Percentiles rank a stretch among this genome's conserved stretches.
phyloP scores from a whole-genome alignment of 2,888 invertebrate species.

The Ecliptopera silaceata region DNA sequence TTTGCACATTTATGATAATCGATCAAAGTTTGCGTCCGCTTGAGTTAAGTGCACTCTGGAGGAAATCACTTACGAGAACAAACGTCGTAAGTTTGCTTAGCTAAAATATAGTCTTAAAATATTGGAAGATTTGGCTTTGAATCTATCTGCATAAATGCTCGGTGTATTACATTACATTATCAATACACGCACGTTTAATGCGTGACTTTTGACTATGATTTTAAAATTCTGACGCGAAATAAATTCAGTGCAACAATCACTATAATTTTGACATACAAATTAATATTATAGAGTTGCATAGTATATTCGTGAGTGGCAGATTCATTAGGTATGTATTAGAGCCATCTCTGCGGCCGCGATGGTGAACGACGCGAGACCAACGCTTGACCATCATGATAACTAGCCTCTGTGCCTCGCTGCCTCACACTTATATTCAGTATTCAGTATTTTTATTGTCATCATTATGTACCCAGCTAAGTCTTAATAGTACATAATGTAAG shows the following conservation, averaged over 20 bases:
- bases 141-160: no score
- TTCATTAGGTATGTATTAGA: constrained; percentile 37
- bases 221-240: not conserved
- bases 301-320: constrained; percentile 24
- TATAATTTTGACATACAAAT: no score
- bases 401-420: constrained; percentile 33
- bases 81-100: constrained; percentile 18
- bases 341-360: constrained; percentile 59
- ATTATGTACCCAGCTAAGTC: no score
- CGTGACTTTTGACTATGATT: constrained; percentile 3
- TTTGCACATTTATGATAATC: constrained; percentile 30
- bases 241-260: no score
- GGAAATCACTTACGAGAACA: constrained; percentile 19
- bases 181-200: no score
- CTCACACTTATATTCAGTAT: constrained; percentile 26
- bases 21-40: constrained; percentile 28
- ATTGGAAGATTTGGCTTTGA: no score
- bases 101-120: constrained; percentile 4
- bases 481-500: no score
- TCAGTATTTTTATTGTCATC: no score
- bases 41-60: constrained; percentile 29
- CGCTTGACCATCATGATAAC: constrained; percentile 31
- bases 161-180: no score
- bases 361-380: constrained; percentile 65
- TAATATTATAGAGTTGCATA: not conserved